Base-by-base conservation (phyloP, 2,888 invertebrate genomes). In the Drosophila neoperkinsi region DNA sequence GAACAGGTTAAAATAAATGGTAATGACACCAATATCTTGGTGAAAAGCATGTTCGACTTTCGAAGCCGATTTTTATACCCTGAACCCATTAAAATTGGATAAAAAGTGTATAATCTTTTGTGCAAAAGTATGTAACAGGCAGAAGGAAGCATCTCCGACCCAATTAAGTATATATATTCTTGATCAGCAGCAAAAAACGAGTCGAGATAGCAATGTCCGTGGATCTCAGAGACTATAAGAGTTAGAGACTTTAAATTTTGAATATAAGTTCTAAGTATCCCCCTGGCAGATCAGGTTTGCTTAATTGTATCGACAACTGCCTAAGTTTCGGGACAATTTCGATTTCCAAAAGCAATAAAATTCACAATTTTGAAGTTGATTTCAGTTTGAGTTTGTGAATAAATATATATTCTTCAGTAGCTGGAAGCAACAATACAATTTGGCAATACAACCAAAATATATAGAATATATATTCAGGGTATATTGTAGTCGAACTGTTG, bases 401-500 rank as follows among this genome's bases (percentile, higher is more conserved):
- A 43, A 5, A 5, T 5, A n/a, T 21, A 13, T 21, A 13, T 11
- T 21, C 21, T n/a, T n/a, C n/a, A 4, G 4, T 4, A 10, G n/a
- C 41, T 41, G 41, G 10, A 41, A 41, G 41, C n/a, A n/a, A n/a
- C n/a, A n/a, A n/a, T n/a, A n/a, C n/a, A n/a, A n/a, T n/a, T n/a
- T 28, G 28, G 28, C 4, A 33, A 33, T 33, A 33, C 33, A 33
- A 33, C 0, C 11, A 28, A 28, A 28, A 28, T 4, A 28, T 28
- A 60, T 72, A 68, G 68, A 71, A 70, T 77, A 50, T 28, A 28
- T 28, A 5, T 18, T 50, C 9, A 10, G 10, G 25, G 53, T 36
- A 36, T 72, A 56, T 33, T 25, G 51, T 69, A 46, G 25, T 16
- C 46, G 9, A 46, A 25, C 13, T 52, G 41, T 66, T 66, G 66